A percentile compares a stretch with the other conserved stretches of the same genome.
These are phyloP conservation scores for Heliconius himera DNA, from an alignment of 1,140 invertebrate species.

Conservation along the genomic window DNA sequence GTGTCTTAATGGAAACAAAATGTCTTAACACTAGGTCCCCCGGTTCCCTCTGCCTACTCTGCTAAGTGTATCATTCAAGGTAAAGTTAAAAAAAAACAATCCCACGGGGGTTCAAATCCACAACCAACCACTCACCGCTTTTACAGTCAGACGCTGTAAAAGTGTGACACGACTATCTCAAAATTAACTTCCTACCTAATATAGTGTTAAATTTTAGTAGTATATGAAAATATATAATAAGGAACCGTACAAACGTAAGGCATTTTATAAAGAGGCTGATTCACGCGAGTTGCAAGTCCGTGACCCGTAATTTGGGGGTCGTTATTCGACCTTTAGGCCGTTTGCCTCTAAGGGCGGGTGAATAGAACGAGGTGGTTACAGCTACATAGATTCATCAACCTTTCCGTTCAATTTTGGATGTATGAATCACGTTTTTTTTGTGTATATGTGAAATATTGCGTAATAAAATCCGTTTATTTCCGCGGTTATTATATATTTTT, in stretches of 20 bases:
- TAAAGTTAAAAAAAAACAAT: too few relatives aligned
- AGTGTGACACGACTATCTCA: too few relatives aligned
- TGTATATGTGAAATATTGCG: neutral
- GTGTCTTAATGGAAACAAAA: too few relatives aligned
- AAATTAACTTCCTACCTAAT: too few relatives aligned
- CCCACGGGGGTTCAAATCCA: too few relatives aligned
- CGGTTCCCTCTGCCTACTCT: too few relatives aligned
- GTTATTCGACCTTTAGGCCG: conserved; percentile 31
- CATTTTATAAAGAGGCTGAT: conserved; percentile 2
- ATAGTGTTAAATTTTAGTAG: too few relatives aligned
- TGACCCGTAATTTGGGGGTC: conserved; percentile 27
- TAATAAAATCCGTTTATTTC: neutral
- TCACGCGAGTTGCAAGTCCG: conserved; percentile 15
- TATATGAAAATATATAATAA: neutral
- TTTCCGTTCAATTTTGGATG: neutral
- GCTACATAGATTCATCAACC: neutral
- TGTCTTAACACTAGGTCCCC: too few relatives aligned
- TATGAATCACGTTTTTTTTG: neutral
- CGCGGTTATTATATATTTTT: too few relatives aligned
- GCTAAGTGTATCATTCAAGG: too few relatives aligned
- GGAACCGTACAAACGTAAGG: neutral
- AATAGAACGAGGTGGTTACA: conserved; percentile 18
- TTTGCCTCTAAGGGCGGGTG: conserved; percentile 27
- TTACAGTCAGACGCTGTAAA: too few relatives aligned
- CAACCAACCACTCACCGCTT: too few relatives aligned